Percentiles rank a stretch among this genome's conserved stretches.
phyloP scores from a whole-genome alignment of 2,113 vertebrate genomes.

The human (Homo sapiens) region GRCh38 chr18:8117501-8118000 shows the following conservation, averaged over 20 bases:
- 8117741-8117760: background rate
- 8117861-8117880: background rate
- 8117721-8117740: background rate
- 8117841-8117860: background rate
- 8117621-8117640: background rate
- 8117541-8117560: constrained; percentile 47
- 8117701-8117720: background rate
- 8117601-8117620: background rate
- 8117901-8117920: background rate
- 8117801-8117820: background rate
- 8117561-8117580: constrained; percentile 54
- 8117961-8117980: background rate
- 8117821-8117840: background rate
- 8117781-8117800: background rate
- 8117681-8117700: background rate
- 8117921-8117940: constrained; percentile 16
- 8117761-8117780: background rate
- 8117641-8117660: background rate
- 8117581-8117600: constrained; percentile 36
- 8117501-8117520: constrained; percentile 58
- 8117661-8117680: background rate
- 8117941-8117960: background rate
- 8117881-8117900: background rate
- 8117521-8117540: constrained; percentile 62
- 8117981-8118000: background rate